Evolutionary conservation across 2,888 invertebrate species (phyloP).

Genomic region (Lasioglossum leucozonium): DNA sequence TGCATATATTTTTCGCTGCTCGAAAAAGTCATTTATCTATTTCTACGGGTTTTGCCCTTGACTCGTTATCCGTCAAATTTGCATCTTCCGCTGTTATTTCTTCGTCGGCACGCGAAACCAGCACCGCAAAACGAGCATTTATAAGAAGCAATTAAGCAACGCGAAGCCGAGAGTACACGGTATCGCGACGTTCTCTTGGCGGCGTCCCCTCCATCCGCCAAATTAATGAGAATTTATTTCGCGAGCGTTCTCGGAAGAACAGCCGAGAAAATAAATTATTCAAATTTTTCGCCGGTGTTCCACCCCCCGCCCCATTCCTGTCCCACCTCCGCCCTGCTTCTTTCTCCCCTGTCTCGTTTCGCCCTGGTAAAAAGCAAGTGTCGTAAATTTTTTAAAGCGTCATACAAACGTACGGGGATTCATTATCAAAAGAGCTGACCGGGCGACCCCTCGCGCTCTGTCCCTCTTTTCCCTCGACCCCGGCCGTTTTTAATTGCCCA

Average conservation of each 20-base stretch:
- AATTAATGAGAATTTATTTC: slow-evolving; percentile 47
- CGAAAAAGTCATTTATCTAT: neutral
- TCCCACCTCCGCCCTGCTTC: neutral
- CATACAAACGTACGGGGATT: slow-evolving; percentile 12
- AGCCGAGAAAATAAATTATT: slow-evolving; percentile 45
- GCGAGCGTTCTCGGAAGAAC: slow-evolving; percentile 23
- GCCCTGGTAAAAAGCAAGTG: slow-evolving; percentile 3
- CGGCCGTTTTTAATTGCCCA: slow-evolving; percentile 23
- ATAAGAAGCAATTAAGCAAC: slow-evolving; percentile 22
- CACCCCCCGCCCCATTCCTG: neutral
- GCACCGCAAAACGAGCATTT: neutral
- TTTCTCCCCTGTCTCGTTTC: neutral
- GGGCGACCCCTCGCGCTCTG: neutral
- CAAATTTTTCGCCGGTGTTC: slow-evolving; percentile 35
- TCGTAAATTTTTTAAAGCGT: slow-evolving; percentile 37
- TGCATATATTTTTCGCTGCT: too few relatives aligned
- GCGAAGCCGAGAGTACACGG: neutral
- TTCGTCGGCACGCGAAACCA: neutral
- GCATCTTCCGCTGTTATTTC: neutral
- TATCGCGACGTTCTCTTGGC: neutral
- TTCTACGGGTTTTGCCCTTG: neutral
- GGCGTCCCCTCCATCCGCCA: neutral
- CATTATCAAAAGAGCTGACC: slow-evolving; percentile 47
- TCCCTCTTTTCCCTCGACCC: neutral
- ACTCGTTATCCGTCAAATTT: neutral